Percentiles rank a stretch among this genome's conserved stretches.
Conservation (phyloP, 1,140 invertebrate species). For the Bombus soroeensis region DNA sequence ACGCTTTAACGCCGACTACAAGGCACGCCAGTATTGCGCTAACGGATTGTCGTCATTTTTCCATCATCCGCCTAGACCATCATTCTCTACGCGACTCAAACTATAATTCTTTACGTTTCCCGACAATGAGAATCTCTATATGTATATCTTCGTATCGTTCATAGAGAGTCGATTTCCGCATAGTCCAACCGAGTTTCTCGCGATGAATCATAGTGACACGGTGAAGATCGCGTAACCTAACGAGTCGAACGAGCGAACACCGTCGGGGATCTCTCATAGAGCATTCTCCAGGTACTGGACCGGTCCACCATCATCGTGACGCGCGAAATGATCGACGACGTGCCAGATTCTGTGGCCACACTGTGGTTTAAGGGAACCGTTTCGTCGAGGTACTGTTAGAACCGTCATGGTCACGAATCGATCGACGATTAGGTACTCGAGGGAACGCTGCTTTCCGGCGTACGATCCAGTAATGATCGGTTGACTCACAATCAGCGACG, state of each 20-base stretch:
- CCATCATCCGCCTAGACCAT: slow-evolving; percentile 33
- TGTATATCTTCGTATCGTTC: neutral
- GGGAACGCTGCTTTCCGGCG: slow-evolving; percentile 5
- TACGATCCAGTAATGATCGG: neutral
- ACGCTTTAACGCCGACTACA: slow-evolving; percentile 26
- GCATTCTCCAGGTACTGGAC: neutral
- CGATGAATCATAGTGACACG: slow-evolving; percentile 58
- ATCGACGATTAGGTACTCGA: slow-evolving; percentile 6
- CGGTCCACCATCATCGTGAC: neutral
- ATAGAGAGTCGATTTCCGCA: slow-evolving; percentile 50
- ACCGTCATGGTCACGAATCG: neutral
- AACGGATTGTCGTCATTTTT: slow-evolving; percentile 65
- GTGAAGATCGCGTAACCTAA: slow-evolving; percentile 10
- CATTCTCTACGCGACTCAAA: neutral
- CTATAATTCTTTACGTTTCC: slow-evolving; percentile 53
- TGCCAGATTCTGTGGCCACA: neutral
- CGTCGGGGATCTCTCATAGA: neutral
- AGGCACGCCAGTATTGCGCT: slow-evolving; percentile 22
- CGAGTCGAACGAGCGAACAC: slow-evolving; percentile 22
- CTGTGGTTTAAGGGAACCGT: neutral
- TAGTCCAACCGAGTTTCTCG: slow-evolving; percentile 56
- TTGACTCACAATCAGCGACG: slow-evolving; percentile 1
- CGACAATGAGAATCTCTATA: slow-evolving; percentile 59
- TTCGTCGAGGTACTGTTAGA: slow-evolving; percentile 10
- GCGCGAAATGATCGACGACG: slow-evolving; percentile 11